A percentile compares a stretch with the other conserved stretches of the same genome.
phyloP scores from a whole-genome alignment of 2,797 vertebrate species.

The Chelidonichthys spinosus region DNA sequence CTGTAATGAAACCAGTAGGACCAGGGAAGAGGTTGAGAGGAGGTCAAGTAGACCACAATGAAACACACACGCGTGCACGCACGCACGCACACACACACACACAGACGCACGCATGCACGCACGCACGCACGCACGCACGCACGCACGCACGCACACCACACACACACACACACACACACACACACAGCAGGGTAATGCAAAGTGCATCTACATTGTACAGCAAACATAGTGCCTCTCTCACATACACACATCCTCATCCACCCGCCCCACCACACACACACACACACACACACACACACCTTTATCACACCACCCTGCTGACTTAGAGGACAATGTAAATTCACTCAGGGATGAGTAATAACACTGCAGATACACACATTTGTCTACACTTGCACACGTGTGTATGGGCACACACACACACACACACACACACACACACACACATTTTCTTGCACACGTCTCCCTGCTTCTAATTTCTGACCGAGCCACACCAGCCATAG shows the following conservation, averaged over 20 bases:
- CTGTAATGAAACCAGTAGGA: constrained; percentile 64
- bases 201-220: constrained; percentile 16
- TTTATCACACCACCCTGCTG: constrained; percentile 58
- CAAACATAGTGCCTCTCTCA: constrained; percentile 4
- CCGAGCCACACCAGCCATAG: constrained; percentile 58
- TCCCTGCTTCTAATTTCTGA: constrained; percentile 68
- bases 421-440: constrained; percentile 6
- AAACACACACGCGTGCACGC: constrained; percentile 26
- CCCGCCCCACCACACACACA: neutral
- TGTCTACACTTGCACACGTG: constrained; percentile 10
- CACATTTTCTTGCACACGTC: constrained; percentile 26
- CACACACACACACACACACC: constrained; percentile 13
- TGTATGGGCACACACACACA: neutral
- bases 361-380: constrained; percentile 44
- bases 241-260: constrained; percentile 1
- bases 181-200: constrained; percentile 4
- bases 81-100: neutral
- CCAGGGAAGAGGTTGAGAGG: constrained; percentile 65
- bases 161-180: constrained; percentile 9
- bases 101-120: constrained; percentile 6
- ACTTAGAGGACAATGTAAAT: constrained; percentile 70
- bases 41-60: constrained; percentile 73
- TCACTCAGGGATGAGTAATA: constrained; percentile 68
- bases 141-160: constrained; percentile 6
- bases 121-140: constrained; percentile 3